Evolutionary conservation across 2,888 invertebrate species (phyloP), one percentile per base, ranked within the genome.

Genomic region (Andrena hattorfiana): DNA sequence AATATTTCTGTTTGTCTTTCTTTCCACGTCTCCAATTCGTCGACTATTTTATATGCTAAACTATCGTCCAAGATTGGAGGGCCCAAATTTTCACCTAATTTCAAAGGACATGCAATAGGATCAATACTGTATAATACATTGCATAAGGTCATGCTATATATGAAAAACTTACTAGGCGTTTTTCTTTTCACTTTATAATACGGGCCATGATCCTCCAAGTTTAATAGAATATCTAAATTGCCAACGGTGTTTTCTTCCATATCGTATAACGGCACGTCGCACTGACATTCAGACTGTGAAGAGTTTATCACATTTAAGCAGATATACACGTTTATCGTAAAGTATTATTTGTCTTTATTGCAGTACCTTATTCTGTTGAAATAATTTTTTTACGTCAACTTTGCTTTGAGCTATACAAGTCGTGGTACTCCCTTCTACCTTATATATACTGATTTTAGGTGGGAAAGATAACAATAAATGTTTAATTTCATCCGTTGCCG

Each of bases 1-100:
- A 96, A 97, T 7, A 95, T 90, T 81, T 95, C 95, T 89, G 96
- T 96, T 89, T 97, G 96, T 32, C 95, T 94, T 82, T 96, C 95
- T 90, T 97, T 97, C 97, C 97, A 97, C 30, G 96, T 96, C 90
- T 97, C 96, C 1, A 97, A 93, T 82, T 97, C 97, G 49, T 96
- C 95, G 0, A 97, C 95, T 86, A 96, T 95, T 92, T 95, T 95
- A 28, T 95, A 93, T 0, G 94, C 94, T 81, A 95, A 85, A 77
- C 89, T 90, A 56, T 94, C 93, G 68, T 94, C 92, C 30, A 93
- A 83, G 73, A 92, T 91, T 28, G 93, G 92, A 13, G 93, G 92
- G 0, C 93, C 93, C 32, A 92, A 84, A 85, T 91, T 92, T 84
- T 93, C 91, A 51, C 81, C 92, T 92, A 72, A 48, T 32, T 54